phyloP scores from a whole-genome alignment of 2,113 vertebrate genomes.

The Esox niger region DNA sequence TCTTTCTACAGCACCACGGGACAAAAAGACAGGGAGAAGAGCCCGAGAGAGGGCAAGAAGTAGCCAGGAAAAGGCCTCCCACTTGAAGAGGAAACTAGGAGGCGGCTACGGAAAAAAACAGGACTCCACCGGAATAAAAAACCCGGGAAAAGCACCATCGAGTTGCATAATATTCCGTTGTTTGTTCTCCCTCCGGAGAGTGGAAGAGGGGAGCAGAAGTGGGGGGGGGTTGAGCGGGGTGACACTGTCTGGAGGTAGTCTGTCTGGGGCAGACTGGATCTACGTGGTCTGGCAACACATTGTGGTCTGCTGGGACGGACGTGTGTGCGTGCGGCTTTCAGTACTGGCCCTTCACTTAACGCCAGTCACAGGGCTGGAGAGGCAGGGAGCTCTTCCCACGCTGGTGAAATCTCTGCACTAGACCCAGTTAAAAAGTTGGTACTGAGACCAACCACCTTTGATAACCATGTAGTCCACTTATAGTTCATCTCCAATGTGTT shows the following conservation, averaged over 20 bases:
- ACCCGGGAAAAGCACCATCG: slow-evolving; percentile 46
- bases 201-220: slow-evolving; percentile 9
- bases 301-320: not conserved
- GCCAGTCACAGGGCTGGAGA: not conserved
- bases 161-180: slow-evolving; percentile 22
- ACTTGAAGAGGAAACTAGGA: slow-evolving; percentile 31
- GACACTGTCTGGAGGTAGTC: slow-evolving; percentile 67
- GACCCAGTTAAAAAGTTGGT: not conserved
- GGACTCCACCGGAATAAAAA: slow-evolving; percentile 40
- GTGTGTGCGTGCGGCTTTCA: slow-evolving; percentile 2
- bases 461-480: slow-evolving; percentile 7
- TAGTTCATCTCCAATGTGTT: slow-evolving; percentile 13
- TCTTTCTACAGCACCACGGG: slow-evolving; percentile 79
- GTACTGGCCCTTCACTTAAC: slow-evolving; percentile 22
- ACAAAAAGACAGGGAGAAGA: not conserved
- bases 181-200: not conserved
- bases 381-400: not conserved
- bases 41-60: no score
- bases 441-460: not conserved
- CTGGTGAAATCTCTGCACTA: slow-evolving; percentile 9
- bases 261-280: slow-evolving; percentile 52
- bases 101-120: slow-evolving; percentile 38
- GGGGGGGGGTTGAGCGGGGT: slow-evolving; percentile 35
- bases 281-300: slow-evolving; percentile 35
- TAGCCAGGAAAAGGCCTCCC: slow-evolving; percentile 45